A percentile compares a stretch with the other conserved stretches of the same genome.
Evolutionary conservation across 2,888 invertebrate genomes (phyloP).

Genomic region (Drosophila lutescens): DNA sequence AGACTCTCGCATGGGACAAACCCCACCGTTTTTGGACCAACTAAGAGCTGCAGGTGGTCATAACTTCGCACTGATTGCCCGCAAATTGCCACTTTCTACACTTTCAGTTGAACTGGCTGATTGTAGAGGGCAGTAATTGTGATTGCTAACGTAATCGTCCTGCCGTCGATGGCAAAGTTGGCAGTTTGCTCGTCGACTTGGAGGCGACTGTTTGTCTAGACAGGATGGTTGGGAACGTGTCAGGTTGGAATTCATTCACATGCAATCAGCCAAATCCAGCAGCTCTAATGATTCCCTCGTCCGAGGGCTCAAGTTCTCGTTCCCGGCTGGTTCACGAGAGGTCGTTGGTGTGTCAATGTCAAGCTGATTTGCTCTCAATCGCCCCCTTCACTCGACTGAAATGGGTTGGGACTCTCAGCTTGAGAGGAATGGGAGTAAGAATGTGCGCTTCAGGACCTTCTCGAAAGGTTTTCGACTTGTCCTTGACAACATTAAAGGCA

Average conservation of each 20-base stretch:
- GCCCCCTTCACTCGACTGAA: too few species aligned
- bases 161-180: conserved; percentile 5
- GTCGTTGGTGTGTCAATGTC: conserved; percentile 50
- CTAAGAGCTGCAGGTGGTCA: conserved; percentile 31
- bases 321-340: conserved; percentile 14
- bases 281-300: conserved; percentile 23
- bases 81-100: conserved; percentile 21
- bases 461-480: conserved; percentile 28
- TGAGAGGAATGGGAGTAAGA: not conserved
- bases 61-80: conserved; percentile 28
- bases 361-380: conserved; percentile 27
- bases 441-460: not conserved
- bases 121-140: conserved; percentile 32
- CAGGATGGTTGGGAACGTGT: conserved; percentile 1
- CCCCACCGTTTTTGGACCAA: not conserved
- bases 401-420: not conserved
- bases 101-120: conserved; percentile 6
- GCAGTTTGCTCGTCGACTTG: too few species aligned
- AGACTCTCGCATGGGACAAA: not conserved
- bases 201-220: conserved; percentile 23
- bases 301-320: not conserved
- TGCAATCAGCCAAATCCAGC: conserved; percentile 20
- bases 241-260: conserved; percentile 20
- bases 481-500: conserved; percentile 37
- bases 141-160: conserved; percentile 13